Base-by-base conservation (phyloP, 2,113 vertebrate species). In the Rhegmatorhina hoffmannsi region DNA sequence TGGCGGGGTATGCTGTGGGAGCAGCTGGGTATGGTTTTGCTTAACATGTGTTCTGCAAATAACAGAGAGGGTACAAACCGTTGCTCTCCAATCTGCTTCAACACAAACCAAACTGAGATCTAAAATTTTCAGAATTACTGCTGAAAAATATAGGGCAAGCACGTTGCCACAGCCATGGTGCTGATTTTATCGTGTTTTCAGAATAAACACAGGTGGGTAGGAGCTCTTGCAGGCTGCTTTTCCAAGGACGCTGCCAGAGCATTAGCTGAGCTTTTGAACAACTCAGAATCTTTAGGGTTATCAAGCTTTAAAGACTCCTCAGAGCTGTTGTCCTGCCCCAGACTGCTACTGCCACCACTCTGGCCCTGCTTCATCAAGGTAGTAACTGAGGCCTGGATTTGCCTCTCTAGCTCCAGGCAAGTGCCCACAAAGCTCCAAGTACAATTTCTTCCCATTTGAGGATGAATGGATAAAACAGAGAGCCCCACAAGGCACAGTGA, bases 401-500 rank as follows among this genome's bases (percentile, higher is more conserved):
- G 33, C 58, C 21, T 62, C 46, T 31, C 13, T 26, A 38, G 19
- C 11, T 82, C 18, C 53, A 69, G 36, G 21, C 12, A 69, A 21
- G 33, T 72, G 53, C 52, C 49, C 40, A 59, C 28, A 72, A 66
- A 43, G 6, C 18, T 91, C 13, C 44, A 34, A 28, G 38, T 52
- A 56, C 7, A 56, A 36, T 25, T 78, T 34, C 33, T 82, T 17
- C 17, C 17, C 9, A 9, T 28, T 21, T 4, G 31, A 40, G 43
- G 13, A 21, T 62, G 15, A 28, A 17, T 20, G 9, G 52, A n/a
- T 50, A 49, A 85, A 84, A 68, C 0, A 1, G 33, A 78, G 29
- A 84, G 34, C 13, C 8, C 23, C 1, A 2, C 0, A 1, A 38
- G 29, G 34, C 44, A 38, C 0, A 0, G 28, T 26, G 56, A 31